Percentiles rank a stretch among this genome's conserved stretches.
These are phyloP conservation scores for Aproaerema taeniolella DNA, from an alignment of 2,888 invertebrate genomes.

Conservation along the genomic window DNA sequence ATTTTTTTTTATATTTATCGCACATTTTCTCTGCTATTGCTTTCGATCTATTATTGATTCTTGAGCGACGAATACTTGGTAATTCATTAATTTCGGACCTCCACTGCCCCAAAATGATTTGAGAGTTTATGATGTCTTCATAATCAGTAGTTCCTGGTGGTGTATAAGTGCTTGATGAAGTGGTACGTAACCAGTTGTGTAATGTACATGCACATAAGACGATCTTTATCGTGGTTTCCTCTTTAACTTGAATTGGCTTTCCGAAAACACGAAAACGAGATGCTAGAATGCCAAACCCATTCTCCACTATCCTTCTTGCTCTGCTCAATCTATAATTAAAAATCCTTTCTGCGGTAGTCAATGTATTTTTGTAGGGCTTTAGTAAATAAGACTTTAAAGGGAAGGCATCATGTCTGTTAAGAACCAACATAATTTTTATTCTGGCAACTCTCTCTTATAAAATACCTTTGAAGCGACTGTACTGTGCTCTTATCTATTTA, in stretches of 20 bases:
- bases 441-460: no score
- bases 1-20: no score
- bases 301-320: conserved; percentile 22
- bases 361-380: conserved; percentile 18
- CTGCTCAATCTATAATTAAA: conserved; percentile 22
- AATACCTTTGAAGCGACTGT: no score
- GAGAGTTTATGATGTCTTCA: no score
- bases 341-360: conserved; percentile 17
- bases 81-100: no score
- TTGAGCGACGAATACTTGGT: no score
- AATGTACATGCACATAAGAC: background rate
- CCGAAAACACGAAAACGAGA: conserved; percentile 20
- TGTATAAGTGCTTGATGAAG: background rate
- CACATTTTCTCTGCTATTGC: no score
- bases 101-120: no score
- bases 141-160: no score
- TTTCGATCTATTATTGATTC: no score
- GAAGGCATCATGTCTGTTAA: conserved; percentile 19
- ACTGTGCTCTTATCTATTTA: no score
- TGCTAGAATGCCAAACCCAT: conserved; percentile 20
- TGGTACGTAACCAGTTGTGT: background rate
- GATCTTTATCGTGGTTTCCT: background rate
- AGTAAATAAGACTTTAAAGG: conserved; percentile 19
- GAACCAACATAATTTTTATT: no score
- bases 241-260: conserved; percentile 20